Conservation (phyloP, 2,888 invertebrate genomes). For the Drosophila gaucha region DNA sequence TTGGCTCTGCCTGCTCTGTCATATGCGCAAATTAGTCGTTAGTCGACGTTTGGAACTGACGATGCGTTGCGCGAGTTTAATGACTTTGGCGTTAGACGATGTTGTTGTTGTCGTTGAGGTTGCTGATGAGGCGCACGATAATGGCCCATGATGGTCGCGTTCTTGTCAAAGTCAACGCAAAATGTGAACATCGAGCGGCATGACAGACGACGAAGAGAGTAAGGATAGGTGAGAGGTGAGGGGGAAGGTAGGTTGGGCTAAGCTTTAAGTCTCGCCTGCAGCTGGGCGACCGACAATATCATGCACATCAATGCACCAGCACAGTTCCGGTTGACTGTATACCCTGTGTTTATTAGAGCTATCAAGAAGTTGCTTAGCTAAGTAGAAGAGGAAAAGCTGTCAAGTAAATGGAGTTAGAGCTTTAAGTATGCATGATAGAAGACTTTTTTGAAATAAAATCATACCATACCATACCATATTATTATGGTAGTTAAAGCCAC, state of each 20-base stretch:
- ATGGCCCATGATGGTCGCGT: slow-evolving; percentile 73
- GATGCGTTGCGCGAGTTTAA: slow-evolving; percentile 69
- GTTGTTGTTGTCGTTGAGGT: slow-evolving; percentile 32
- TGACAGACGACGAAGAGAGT: neutral
- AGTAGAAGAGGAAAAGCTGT: no score
- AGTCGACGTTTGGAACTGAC: slow-evolving; percentile 62
- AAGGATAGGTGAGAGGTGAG: neutral
- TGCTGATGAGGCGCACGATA: slow-evolving; percentile 71
- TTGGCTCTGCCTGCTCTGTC: slow-evolving; percentile 62
- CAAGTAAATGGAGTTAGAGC: no score
- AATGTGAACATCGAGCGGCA: slow-evolving; percentile 46
- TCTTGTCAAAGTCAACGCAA: slow-evolving; percentile 75
- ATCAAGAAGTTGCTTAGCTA: neutral
- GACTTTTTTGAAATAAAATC: no score
- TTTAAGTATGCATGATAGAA: no score
- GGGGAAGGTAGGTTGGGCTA: slow-evolving; percentile 27
- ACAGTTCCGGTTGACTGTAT: slow-evolving; percentile 59
- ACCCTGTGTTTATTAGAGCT: slow-evolving; percentile 1
- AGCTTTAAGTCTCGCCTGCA: slow-evolving; percentile 29
- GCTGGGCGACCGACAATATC: slow-evolving; percentile 34
- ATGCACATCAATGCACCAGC: slow-evolving; percentile 66
- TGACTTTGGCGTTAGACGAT: slow-evolving; percentile 75
- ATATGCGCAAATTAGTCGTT: slow-evolving; percentile 80
- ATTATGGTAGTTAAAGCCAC: no score
- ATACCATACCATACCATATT: no score